phyloP scores from a whole-genome alignment of 64 coral and sea anemone genomes.

The Anthopleura sola region DNA sequence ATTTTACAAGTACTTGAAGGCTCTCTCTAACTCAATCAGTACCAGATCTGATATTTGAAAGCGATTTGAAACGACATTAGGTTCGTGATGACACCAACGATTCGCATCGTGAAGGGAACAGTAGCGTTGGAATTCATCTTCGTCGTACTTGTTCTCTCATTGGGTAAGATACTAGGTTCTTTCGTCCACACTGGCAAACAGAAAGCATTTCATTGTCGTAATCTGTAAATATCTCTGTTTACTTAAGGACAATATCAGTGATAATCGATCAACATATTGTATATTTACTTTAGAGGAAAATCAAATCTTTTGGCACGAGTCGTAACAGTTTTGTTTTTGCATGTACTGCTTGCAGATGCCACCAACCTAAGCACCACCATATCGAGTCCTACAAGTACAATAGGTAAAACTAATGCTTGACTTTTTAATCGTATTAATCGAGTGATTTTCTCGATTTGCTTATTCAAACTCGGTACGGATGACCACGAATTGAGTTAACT shows the following conservation, averaged over 20 bases:
- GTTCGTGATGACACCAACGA: neutral
- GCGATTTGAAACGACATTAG: neutral
- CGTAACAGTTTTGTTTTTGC: neutral
- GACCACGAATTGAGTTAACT: neutral
- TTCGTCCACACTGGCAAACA: neutral
- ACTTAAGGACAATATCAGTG: neutral
- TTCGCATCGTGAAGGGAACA: neutral
- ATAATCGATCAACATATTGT: neutral
- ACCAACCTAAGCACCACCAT: neutral
- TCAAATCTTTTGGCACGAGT: neutral
- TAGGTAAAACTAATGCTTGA: slow-evolving; percentile 15
- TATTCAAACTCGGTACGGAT: neutral
- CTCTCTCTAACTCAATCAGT: neutral
- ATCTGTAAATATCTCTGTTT: neutral
- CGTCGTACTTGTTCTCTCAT: neutral
- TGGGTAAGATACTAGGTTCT: neutral
- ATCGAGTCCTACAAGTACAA: neutral
- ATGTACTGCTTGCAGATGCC: slow-evolving; percentile 5
- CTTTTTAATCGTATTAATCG: slow-evolving; percentile 26
- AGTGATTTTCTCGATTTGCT: slow-evolving; percentile 8
- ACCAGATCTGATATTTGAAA: neutral
- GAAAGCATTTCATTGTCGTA: neutral
- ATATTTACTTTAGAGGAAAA: neutral
- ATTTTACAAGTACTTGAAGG: neutral
- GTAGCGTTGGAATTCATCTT: neutral